Conservation (phyloP, 2,113 vertebrate species). For the Puma concolor region DNA sequence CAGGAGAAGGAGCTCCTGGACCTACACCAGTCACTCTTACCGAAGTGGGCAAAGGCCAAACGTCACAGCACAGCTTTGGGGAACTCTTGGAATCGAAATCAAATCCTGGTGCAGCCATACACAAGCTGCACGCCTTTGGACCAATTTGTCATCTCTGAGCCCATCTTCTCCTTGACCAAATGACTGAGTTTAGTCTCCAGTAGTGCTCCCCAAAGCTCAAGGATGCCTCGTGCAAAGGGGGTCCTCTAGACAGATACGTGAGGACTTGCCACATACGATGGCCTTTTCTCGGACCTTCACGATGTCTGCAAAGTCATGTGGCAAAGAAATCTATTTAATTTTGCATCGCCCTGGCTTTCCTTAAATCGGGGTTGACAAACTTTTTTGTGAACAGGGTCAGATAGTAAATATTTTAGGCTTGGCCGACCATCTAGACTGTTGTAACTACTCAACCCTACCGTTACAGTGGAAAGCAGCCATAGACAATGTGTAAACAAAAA, state of each 20-base stretch:
- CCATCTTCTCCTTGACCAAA: not conserved
- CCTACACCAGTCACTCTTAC: not conserved
- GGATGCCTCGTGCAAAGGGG: not conserved
- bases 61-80: accelerated
- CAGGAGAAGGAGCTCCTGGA: not conserved
- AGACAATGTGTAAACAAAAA: not conserved
- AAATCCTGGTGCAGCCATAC: not conserved
- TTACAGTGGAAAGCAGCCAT: not conserved
- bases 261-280: not conserved
- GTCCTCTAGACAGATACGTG: not conserved
- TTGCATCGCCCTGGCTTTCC: not conserved
- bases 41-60: not conserved
- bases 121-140: not conserved
- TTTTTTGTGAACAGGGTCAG: not conserved
- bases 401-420: not conserved
- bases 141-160: not conserved
- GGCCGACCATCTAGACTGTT: not conserved
- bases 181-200: not conserved
- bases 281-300: not conserved
- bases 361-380: not conserved
- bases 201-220: not conserved
- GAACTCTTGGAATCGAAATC: not conserved
- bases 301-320: not conserved
- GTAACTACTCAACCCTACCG: not conserved
- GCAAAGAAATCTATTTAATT: not conserved